phyloP scores from a whole-genome alignment of 1,140 invertebrate species.

The Hormaphis cornu region DNA sequence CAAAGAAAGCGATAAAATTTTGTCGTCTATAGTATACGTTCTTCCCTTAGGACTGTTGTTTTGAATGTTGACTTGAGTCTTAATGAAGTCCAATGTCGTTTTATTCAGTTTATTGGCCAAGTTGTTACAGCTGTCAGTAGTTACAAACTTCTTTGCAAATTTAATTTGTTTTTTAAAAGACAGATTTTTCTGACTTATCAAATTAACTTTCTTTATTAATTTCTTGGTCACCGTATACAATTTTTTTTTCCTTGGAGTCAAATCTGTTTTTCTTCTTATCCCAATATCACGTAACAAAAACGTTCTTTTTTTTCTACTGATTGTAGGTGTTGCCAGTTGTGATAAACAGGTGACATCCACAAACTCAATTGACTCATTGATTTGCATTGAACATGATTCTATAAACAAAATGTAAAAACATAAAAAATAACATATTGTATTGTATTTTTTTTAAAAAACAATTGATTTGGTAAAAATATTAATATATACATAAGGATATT shows the following conservation, averaged over 20 bases:
- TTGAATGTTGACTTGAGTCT: neutral
- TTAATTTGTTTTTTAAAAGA: neutral
- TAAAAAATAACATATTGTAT: too few relatives aligned
- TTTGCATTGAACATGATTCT: neutral
- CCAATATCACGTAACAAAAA: neutral
- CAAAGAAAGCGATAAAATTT: neutral
- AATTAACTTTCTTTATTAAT: too few relatives aligned
- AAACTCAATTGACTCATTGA: neutral
- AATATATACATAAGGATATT: too few relatives aligned
- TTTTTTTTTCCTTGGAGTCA: neutral
- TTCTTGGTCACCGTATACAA: neutral
- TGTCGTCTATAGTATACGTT: neutral
- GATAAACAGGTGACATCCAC: neutral
- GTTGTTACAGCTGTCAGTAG: neutral
- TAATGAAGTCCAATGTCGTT: neutral
- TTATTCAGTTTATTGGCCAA: neutral
- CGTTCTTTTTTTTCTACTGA: too few relatives aligned
- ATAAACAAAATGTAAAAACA: neutral
- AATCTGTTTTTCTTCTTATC: neutral
- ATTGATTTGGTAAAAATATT: too few relatives aligned
- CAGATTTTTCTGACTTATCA: neutral
- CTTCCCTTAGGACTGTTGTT: neutral
- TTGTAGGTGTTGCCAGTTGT: too few relatives aligned
- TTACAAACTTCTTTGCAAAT: neutral
- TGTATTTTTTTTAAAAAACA: too few relatives aligned